Conservation (phyloP, 2,797 vertebrate species). For the Acrossocheilus wenchowensis region DNA sequence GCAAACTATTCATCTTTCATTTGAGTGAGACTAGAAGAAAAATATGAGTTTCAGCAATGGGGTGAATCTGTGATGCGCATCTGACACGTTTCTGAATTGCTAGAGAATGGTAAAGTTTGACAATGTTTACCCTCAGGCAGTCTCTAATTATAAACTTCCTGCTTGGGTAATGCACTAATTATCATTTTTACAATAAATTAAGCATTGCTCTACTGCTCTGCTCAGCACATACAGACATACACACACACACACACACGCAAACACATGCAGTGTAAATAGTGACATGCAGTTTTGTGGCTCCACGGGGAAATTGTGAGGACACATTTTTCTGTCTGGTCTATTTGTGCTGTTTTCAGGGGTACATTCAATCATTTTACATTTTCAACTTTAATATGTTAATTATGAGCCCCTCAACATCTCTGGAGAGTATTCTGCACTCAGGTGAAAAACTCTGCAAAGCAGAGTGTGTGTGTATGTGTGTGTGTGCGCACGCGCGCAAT, state of each 20-base stretch:
- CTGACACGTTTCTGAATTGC: conserved; percentile 83
- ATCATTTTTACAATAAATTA: conserved; percentile 87
- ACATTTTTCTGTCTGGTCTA: conserved; percentile 47
- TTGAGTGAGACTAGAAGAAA: conserved; percentile 44
- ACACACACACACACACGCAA: conserved; percentile 35
- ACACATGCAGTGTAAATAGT: conserved; percentile 37
- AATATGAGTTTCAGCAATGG: conserved; percentile 48
- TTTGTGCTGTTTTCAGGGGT: conserved; percentile 44
- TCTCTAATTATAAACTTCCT: conserved; percentile 85
- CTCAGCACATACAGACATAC: conserved; percentile 70
- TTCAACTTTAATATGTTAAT: conserved; percentile 52
- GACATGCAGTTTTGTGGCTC: conserved; percentile 43
- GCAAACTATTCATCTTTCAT: conserved; percentile 38
- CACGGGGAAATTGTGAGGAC: conserved; percentile 39
- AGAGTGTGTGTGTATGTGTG: background rate
- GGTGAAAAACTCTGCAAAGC: conserved; percentile 12
- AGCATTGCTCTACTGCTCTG: conserved; percentile 71
- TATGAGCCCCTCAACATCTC: conserved; percentile 35
- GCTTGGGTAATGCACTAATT: conserved; percentile 86
- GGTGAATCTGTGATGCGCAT: conserved; percentile 76
- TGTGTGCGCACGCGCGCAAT: background rate
- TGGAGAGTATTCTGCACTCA: conserved; percentile 44
- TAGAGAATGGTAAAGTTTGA: conserved; percentile 70
- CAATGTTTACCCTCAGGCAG: conserved; percentile 74
- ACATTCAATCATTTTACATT: conserved; percentile 42